Percentiles rank a stretch among this genome's conserved stretches.
phyloP scores from a whole-genome alignment of 2,888 invertebrate species.

The Ditula angustiorana region DNA sequence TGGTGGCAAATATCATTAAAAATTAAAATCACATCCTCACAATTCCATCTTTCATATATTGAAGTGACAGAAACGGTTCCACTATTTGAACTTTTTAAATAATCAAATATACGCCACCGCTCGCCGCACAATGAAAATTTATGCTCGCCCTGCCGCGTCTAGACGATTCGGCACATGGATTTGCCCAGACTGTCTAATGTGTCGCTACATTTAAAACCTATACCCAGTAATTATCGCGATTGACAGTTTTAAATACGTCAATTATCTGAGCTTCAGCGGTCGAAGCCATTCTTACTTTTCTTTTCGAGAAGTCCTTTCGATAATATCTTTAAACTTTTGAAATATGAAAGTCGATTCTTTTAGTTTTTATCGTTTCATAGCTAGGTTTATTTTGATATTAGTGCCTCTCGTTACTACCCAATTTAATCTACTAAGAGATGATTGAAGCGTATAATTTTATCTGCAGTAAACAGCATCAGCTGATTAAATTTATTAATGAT shows the following conservation, averaged over 20 bases:
- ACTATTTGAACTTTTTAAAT: constrained; percentile 66
- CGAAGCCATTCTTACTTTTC: not conserved
- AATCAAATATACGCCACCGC: constrained; percentile 75
- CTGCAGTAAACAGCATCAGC: constrained; percentile 69
- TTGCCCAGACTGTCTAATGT: constrained; percentile 59
- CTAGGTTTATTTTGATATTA: not conserved
- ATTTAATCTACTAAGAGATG: constrained; percentile 55
- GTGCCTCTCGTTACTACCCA: not conserved
- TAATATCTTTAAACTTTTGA: not conserved
- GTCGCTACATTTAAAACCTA: constrained; percentile 62
- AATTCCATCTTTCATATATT: constrained; percentile 34
- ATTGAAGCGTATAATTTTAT: constrained; percentile 63
- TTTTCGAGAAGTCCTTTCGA: not conserved
- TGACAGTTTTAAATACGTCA: constrained; percentile 54
- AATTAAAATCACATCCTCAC: not conserved
- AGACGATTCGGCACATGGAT: constrained; percentile 49
- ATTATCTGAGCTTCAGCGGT: constrained; percentile 25
- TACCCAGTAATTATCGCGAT: constrained; percentile 54
- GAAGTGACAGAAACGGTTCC: constrained; percentile 50
- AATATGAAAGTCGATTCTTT: no score
- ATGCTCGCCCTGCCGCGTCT: constrained; percentile 54
- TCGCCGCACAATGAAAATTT: constrained; percentile 62
- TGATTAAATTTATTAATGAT: constrained; percentile 72
- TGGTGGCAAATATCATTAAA: no score
- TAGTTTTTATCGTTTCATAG: no score